Conservation (phyloP, 2,797 vertebrate genomes). For the Sebastes itinus region DNA sequence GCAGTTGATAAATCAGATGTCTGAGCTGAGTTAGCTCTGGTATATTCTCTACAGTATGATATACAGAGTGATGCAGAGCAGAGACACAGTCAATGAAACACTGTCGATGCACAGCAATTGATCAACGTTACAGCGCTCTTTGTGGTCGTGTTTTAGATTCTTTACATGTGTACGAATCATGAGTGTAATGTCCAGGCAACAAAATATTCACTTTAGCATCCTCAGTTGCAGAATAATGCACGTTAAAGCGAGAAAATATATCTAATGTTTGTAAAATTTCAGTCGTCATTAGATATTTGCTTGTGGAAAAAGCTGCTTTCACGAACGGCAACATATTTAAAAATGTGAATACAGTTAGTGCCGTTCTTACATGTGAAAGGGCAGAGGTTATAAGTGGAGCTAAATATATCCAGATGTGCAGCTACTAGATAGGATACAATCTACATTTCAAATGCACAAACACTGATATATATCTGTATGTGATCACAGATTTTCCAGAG, state of each 20-base stretch:
- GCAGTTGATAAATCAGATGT: constrained; percentile 36
- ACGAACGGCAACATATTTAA: neutral
- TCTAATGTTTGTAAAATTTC: neutral
- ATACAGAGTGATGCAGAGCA: constrained; percentile 52
- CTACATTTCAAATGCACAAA: constrained; percentile 12
- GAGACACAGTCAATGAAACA: constrained; percentile 42
- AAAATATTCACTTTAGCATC: neutral
- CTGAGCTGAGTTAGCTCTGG: neutral
- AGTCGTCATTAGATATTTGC: neutral
- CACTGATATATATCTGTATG: constrained; percentile 15
- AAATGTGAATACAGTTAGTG: neutral
- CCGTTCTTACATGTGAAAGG: neutral
- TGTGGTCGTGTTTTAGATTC: constrained; percentile 28
- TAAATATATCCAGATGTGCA: constrained; percentile 56
- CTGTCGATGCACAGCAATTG: constrained; percentile 26
- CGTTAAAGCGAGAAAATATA: too few species aligned
- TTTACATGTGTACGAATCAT: neutral
- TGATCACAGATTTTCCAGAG: neutral
- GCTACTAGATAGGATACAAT: constrained; percentile 17
- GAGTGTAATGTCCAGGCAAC: neutral
- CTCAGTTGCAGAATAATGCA: neutral
- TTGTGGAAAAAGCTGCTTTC: neutral
- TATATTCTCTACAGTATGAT: constrained; percentile 12
- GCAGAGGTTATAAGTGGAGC: neutral
- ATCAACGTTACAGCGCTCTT: constrained; percentile 24